Evolutionary conservation across 2,113 vertebrate genomes (phyloP).

Genomic region (Haemorhous mexicanus): DNA sequence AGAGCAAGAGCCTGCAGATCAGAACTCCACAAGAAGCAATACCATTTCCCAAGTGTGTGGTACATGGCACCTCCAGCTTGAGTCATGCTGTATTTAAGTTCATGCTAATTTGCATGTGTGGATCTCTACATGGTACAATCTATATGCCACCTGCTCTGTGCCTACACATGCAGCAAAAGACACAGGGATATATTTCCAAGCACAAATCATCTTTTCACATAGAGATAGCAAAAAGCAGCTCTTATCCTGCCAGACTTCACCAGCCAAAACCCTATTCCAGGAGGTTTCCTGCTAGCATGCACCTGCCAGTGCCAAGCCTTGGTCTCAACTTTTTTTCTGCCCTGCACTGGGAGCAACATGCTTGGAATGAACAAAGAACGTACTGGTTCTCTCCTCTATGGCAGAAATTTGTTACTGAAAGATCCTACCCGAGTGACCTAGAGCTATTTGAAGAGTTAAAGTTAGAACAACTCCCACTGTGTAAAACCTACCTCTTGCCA

Average conservation of each 20-base stretch:
- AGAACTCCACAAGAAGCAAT: not conserved
- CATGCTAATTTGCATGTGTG: not conserved
- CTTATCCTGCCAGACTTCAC: not conserved
- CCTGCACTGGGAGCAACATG: not conserved
- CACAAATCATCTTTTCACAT: conserved; percentile 15
- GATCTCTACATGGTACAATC: not conserved
- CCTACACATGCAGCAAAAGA: not conserved
- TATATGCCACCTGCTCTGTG: conserved; percentile 8
- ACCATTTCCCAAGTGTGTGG: not conserved
- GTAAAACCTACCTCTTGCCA: not conserved
- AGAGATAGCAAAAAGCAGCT: not conserved
- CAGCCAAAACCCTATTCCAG: not conserved
- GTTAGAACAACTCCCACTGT: not conserved
- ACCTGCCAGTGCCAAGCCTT: not conserved
- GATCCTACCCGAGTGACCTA: not conserved
- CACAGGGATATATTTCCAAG: not conserved
- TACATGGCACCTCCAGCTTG: not conserved
- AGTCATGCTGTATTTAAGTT: not conserved
- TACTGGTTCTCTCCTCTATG: not conserved
- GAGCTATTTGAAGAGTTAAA: conserved; percentile 2
- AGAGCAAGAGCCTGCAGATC: not conserved
- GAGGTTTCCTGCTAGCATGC: not conserved
- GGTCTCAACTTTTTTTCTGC: not conserved
- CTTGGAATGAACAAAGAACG: not conserved
- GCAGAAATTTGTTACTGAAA: not conserved